Evolutionary conservation across 1,140 invertebrate species (phyloP), one percentile per base, ranked within the genome.

Genomic region (Drosophila obscura): DNA sequence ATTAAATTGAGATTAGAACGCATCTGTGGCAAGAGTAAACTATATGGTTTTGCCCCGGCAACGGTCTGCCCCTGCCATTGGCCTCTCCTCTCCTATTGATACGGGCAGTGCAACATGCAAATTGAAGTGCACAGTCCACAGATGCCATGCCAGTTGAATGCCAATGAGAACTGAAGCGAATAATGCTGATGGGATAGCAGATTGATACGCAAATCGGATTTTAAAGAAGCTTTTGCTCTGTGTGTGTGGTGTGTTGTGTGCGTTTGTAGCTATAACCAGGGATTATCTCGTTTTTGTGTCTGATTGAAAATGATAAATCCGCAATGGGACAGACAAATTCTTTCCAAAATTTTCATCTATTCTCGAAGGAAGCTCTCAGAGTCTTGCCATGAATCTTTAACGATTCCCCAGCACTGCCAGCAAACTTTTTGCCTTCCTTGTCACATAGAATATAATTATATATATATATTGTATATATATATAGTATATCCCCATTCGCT

Each of bases 101-200:
- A 59, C 35, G 19, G 19, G 64, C 68, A 73, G 74, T 39, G 35
- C 35, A 53, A 74, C 68, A 74, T 74, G 72, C 60, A 74, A 74
- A 74, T 74, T 74, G 60, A 74, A 74, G 69, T 65, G 72, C 71
- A 74, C 52, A 57, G 60, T 65, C 71, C 59, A 65, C 69, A 74
- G 52, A 41, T 73, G 59, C 26, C 31, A 9, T 9, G 26, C 26
- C 26, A 28, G 51, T 50, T 48, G 62, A 41, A 24, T 57, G 31
- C 50, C 35, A 57, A 26, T 52, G 50, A 31, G 50, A 1, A 19
- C 19, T 19, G 19, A 19, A 11, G 7, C 31, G 8, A 15, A 5
- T 28, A 51, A 19, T 19, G 19, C 19, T 19, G 1, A 52, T 11
- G 24, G 51, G 1, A 19, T 41, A 6, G 5, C 16, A 7, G 4